Percentiles rank a stretch among this genome's conserved stretches.
phyloP scores from a whole-genome alignment of 2,113 vertebrate genomes.

The Menidia beryllina region DNA sequence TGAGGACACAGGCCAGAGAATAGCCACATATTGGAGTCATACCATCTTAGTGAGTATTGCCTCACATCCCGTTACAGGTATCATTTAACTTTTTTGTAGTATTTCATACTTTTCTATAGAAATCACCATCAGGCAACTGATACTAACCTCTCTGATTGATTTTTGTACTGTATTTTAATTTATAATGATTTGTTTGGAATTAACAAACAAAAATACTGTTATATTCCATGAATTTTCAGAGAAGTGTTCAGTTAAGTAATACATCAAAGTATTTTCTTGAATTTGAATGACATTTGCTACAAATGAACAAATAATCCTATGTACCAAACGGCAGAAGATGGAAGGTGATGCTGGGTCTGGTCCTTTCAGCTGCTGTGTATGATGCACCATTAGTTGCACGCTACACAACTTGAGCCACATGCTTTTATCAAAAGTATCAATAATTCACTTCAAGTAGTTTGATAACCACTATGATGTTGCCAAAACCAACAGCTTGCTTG shows the following conservation, averaged over 20 bases:
- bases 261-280: neutral
- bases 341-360: neutral
- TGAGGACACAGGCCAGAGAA: neutral
- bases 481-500: constrained; percentile 30
- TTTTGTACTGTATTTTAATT: too few species aligned
- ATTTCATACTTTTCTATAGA: too few species aligned
- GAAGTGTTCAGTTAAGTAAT: neutral
- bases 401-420: neutral
- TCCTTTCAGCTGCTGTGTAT: neutral
- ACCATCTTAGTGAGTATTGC: neutral
- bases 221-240: neutral
- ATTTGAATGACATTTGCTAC: neutral
- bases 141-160: too few species aligned
- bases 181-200: too few species aligned
- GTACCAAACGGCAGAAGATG: neutral
- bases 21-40: neutral
- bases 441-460: neutral
- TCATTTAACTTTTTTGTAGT: too few species aligned
- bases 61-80: neutral
- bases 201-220: neutral
- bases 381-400: neutral
- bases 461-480: constrained; percentile 6
- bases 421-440: constrained; percentile 8
- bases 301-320: neutral
- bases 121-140: too few species aligned